phyloP scores from a whole-genome alignment of 53 echinoderm and acorn worm genomes.

The Stichopus horrens region DNA sequence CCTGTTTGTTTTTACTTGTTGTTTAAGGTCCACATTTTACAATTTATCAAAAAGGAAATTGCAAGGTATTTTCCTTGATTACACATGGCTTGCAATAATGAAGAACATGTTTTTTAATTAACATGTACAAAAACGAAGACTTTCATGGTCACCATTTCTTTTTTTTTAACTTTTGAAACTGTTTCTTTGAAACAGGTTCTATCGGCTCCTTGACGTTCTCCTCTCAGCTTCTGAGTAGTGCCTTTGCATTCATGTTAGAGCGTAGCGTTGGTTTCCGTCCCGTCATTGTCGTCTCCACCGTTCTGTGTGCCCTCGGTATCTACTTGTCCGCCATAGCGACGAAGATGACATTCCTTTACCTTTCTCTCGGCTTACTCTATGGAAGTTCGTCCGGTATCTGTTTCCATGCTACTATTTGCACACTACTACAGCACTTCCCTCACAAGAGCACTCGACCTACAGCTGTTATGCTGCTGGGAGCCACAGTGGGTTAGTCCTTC shows the following conservation, averaged over 20 bases:
- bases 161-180: neutral
- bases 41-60: too few species aligned
- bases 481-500: conserved; percentile 26
- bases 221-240: conserved; percentile 36
- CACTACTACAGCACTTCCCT: conserved; percentile 43
- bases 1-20: too few species aligned
- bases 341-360: conserved; percentile 7
- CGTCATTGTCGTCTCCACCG: conserved; percentile 10
- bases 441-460: conserved; percentile 27
- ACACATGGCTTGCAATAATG: too few species aligned
- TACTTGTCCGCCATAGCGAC: conserved; percentile 13
- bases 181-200: conserved; percentile 21
- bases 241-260: conserved; percentile 40
- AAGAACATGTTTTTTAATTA: too few species aligned
- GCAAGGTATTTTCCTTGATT: too few species aligned
- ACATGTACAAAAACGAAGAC: too few species aligned
- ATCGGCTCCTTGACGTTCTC: conserved; percentile 25
- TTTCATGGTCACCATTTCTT: too few species aligned
- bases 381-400: conserved; percentile 26
- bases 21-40: too few species aligned
- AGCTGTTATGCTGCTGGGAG: conserved; percentile 21
- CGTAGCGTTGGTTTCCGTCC: conserved; percentile 33
- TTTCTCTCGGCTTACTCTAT: conserved; percentile 10
- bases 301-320: conserved; percentile 1
- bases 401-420: conserved; percentile 37